Evolutionary conservation across 2,888 invertebrate species (phyloP).

Genomic region (Gastrophysa polygoni): DNA sequence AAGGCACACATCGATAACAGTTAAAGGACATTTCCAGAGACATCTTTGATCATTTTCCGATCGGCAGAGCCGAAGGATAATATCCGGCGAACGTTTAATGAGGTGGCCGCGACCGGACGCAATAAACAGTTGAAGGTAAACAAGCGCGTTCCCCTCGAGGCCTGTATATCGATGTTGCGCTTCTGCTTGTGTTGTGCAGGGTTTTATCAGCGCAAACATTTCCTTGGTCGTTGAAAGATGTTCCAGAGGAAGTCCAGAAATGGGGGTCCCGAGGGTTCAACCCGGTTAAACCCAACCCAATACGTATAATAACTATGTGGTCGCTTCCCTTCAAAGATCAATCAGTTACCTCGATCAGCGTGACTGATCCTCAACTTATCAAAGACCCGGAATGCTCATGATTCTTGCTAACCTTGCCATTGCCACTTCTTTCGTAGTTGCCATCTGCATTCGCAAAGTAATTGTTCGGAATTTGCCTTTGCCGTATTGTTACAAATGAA

Average conservation of each 20-base stretch:
- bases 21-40: constrained; percentile 27
- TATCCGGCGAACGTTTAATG: constrained; percentile 48
- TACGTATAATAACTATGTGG: no score
- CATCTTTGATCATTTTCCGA: constrained; percentile 47
- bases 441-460: no score
- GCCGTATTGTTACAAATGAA: no score
- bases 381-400: no score
- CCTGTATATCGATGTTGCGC: constrained; percentile 12
- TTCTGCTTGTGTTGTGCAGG: constrained; percentile 23
- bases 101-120: constrained; percentile 46
- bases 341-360: no score
- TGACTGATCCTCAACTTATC: no score
- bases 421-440: no score
- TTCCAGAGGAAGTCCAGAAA: not conserved
- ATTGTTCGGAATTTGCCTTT: no score
- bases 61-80: constrained; percentile 44
- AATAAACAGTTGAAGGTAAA: constrained; percentile 44
- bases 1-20: constrained; percentile 28
- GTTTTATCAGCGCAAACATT: constrained; percentile 28
- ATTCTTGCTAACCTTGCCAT: no score
- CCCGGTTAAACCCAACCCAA: no score
- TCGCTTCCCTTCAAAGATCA: no score
- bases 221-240: constrained; percentile 15
- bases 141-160: constrained; percentile 27
- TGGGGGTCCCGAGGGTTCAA: no score